phyloP scores from a whole-genome alignment of 1,140 invertebrate genomes.

The Drosophila melanica region DNA sequence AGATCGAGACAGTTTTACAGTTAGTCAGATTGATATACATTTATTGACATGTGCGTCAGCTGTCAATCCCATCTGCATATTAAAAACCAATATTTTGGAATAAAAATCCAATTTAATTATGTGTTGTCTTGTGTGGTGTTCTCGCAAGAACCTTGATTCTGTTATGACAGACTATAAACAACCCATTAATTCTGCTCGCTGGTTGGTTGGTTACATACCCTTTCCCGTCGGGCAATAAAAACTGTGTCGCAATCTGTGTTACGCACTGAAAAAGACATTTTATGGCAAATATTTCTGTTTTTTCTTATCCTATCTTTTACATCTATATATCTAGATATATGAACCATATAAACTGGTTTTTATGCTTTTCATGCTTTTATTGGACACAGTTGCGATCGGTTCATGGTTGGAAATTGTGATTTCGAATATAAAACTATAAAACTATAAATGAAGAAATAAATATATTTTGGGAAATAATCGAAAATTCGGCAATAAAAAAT shows the following conservation, averaged over 20 bases:
- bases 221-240: background rate
- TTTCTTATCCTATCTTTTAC: background rate
- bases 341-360: too few relatives aligned
- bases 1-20: too few relatives aligned
- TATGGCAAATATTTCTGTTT: background rate
- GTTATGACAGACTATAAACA: constrained; percentile 15
- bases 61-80: constrained; percentile 24
- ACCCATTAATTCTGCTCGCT: constrained; percentile 8
- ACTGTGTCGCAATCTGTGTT: background rate
- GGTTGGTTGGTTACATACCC: background rate
- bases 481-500: too few relatives aligned
- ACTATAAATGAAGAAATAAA: too few relatives aligned
- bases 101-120: constrained; percentile 39
- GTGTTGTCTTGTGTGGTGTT: constrained; percentile 18
- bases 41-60: constrained; percentile 4
- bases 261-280: background rate
- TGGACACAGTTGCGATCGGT: too few relatives aligned
- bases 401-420: too few relatives aligned
- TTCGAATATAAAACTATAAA: too few relatives aligned
- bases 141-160: constrained; percentile 15
- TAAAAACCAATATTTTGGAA: constrained; percentile 15
- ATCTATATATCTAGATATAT: background rate
- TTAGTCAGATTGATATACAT: background rate
- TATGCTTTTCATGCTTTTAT: too few relatives aligned
- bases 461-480: too few relatives aligned